Evolutionary conservation across 2,888 invertebrate genomes (phyloP).

Genomic region (Calameuta pallipes): DNA sequence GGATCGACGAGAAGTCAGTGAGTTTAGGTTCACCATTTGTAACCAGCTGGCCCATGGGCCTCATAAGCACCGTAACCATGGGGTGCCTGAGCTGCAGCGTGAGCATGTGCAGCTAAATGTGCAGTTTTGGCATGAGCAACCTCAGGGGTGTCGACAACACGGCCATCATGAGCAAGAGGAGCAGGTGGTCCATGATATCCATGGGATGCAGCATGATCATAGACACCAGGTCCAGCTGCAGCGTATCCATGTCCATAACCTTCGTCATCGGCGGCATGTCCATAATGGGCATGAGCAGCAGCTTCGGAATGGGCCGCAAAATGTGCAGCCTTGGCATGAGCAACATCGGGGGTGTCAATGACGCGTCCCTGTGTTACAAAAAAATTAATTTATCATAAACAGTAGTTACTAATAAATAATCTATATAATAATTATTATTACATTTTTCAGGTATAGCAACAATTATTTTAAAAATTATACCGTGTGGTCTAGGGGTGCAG

Average conservation of each 20-base stretch:
- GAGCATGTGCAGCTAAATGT: constrained; percentile 42
- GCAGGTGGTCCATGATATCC: constrained; percentile 51
- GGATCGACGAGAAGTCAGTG: too few relatives aligned
- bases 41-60: neutral
- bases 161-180: constrained; percentile 47
- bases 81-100: constrained; percentile 17
- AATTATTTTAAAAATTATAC: constrained; percentile 6
- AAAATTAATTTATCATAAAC: neutral
- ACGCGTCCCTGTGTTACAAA: constrained; percentile 13
- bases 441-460: too few relatives aligned
- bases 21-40: constrained; percentile 1
- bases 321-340: constrained; percentile 35
- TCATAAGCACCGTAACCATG: constrained; percentile 13
- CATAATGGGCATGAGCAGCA: constrained; percentile 12
- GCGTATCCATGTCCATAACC: constrained; percentile 33
- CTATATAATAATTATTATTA: too few relatives aligned
- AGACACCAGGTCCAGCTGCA: constrained; percentile 25
- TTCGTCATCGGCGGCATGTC: neutral
- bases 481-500: constrained; percentile 34
- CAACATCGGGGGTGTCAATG: constrained; percentile 37
- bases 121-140: constrained; percentile 52
- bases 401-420: too few relatives aligned
- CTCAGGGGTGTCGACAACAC: constrained; percentile 52
- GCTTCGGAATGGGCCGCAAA: constrained; percentile 20
- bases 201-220: constrained; percentile 21